Base-by-base conservation (phyloP, 2,797 vertebrate species). In the Silurus lanzhouensis region DNA sequence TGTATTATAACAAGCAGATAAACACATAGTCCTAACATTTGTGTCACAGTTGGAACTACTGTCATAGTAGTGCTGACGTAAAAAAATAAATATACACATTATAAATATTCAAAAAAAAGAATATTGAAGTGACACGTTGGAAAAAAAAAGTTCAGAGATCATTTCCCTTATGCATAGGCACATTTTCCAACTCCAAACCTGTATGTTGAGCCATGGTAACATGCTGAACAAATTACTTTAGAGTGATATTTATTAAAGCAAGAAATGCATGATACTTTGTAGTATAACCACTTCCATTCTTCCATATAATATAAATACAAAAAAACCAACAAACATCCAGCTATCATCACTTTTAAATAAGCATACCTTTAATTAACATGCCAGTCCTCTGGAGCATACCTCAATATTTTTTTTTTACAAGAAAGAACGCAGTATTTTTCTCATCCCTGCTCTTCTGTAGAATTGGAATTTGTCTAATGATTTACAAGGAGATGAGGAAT, bases 321-420 rank as follows among this genome's bases (percentile, higher is more conserved):
- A 19, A 10, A 25, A 67, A 1, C 0, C 8, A 6, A 52, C 6
- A 0, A 1, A 20, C 15, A 67, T 38, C 38, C 38, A 52, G 48
- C 90, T 94, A 93, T 93, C 93, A 92, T 92, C 90, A 92, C 90
- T 93, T 94, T 95, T 94, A 94, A 94, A 93, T 93, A 92, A 94
- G 92, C 93, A 93, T 93, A 92, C 93, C 94, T 95, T 94, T 94
- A 95, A 95, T 95, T 95, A 95, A 94, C 92, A 94, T 92, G 92
- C 89, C 61, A 92, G 92, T 92, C 91, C 91, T 90, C 90, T 92
- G 91, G 92, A 93, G 93, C 93, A 91, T 92, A 38, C 38, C 90
- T 92, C 92, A 89, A 91, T 94, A 55, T 76, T 83, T 92, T 89
- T 83, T 31, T 31, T 31, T 31, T 88, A 91, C 89, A 90, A 81